phyloP scores from a whole-genome alignment of 2,888 invertebrate genomes.

The Trileptium ribeirensis region DNA sequence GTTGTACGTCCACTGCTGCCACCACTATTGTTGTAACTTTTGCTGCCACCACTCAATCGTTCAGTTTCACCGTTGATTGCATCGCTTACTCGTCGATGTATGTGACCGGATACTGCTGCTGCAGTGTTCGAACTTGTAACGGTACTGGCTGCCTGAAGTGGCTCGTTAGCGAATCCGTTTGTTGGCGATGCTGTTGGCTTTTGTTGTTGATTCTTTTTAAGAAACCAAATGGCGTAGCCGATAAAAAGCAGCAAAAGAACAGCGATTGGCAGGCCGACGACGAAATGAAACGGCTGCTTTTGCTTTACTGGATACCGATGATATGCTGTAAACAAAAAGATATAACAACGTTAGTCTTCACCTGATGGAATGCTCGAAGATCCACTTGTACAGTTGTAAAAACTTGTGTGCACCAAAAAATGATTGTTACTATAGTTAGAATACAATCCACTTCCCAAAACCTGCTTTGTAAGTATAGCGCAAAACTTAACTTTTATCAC shows the following conservation, averaged over 20 bases:
- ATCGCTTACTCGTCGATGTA: no score
- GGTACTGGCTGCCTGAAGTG: background rate
- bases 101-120: no score
- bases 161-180: background rate
- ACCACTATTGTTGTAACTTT: background rate
- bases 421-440: no score
- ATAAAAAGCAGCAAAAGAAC: conserved; percentile 22
- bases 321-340: background rate
- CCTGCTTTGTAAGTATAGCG: no score
- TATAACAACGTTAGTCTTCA: no score
- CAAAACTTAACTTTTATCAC: no score
- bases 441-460: no score
- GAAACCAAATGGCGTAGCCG: conserved; percentile 25
- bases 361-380: no score
- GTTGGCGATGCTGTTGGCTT: background rate
- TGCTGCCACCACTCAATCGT: background rate
- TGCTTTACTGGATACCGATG: conserved; percentile 2
- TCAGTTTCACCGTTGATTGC: background rate
- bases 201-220: conserved; percentile 24
- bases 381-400: no score
- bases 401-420: no score
- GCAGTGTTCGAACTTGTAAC: background rate
- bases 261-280: conserved; percentile 24
- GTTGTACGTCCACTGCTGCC: background rate
- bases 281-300: conserved; percentile 22